phyloP scores from a whole-genome alignment of 2,888 invertebrate genomes.

The Ceramica pisi region DNA sequence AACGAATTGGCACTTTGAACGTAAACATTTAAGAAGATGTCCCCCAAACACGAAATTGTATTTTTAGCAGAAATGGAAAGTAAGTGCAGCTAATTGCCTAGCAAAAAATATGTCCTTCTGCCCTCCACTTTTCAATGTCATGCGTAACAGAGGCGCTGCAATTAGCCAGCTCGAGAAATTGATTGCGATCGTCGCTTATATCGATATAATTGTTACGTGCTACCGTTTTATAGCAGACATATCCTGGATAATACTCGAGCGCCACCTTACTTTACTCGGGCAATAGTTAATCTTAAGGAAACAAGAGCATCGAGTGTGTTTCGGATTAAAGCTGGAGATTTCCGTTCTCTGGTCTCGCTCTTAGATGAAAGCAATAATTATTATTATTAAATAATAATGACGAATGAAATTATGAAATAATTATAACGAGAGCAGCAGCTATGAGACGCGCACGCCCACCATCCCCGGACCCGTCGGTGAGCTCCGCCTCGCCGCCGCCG shows the following conservation, averaged over 20 bases:
- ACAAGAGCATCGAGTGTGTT: not conserved
- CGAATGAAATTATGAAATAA: no score
- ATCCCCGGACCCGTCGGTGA: no score
- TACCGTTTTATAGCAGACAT: constrained; percentile 35
- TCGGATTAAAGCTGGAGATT: not conserved
- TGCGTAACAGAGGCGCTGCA: constrained; percentile 43
- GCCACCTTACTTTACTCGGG: not conserved
- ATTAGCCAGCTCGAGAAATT: constrained; percentile 50
- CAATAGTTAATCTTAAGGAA: constrained; percentile 8
- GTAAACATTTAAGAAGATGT: not conserved
- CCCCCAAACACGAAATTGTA: no score
- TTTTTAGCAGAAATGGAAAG: no score
- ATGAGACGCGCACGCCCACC: no score
- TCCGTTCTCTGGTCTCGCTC: not conserved
- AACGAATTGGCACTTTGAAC: not conserved
- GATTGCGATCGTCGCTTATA: constrained; percentile 45
- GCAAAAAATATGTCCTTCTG: constrained; percentile 24
- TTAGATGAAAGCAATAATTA: not conserved
- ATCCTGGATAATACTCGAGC: constrained; percentile 13
- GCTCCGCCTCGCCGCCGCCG: no score
- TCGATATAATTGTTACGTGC: constrained; percentile 45
- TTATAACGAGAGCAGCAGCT: no score
- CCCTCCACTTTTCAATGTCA: not conserved
- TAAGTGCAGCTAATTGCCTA: not conserved
- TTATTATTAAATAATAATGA: not conserved